These are phyloP conservation scores for Camptogramma bilineatum DNA, from an alignment of 2,888 invertebrate species.

Conservation along the genomic window DNA sequence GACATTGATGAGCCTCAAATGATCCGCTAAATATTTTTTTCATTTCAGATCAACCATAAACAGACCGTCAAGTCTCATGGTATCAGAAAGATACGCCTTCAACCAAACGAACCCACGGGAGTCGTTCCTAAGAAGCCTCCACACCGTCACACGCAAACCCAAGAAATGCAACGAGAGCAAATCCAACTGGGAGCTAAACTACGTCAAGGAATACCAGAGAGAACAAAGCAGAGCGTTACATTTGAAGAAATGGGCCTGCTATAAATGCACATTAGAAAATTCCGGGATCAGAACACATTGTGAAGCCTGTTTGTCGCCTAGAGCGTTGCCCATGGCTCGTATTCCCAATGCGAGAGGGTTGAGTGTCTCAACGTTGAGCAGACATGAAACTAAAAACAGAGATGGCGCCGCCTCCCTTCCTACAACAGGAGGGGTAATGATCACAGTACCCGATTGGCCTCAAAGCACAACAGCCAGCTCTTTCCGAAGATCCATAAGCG, in stretches of 20 bases:
- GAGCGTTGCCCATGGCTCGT: slow-evolving; percentile 72
- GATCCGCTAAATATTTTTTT: too few species aligned
- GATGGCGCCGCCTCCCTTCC: slow-evolving; percentile 78
- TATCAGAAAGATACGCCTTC: slow-evolving; percentile 79
- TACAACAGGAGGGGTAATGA: slow-evolving; percentile 85
- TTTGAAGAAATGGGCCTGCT: slow-evolving; percentile 88
- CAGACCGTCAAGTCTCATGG: slow-evolving; percentile 86
- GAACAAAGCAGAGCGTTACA: slow-evolving; percentile 75
- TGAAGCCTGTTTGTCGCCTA: slow-evolving; percentile 90
- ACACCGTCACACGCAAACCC: slow-evolving; percentile 79
- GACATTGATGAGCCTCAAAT: too few species aligned
- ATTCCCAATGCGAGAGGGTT: slow-evolving; percentile 74
- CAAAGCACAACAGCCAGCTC: slow-evolving; percentile 68
- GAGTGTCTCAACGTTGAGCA: slow-evolving; percentile 77
- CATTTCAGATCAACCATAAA: slow-evolving; percentile 67
- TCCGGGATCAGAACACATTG: slow-evolving; percentile 88
- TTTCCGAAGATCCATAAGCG: slow-evolving; percentile 73
- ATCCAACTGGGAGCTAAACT: slow-evolving; percentile 81
- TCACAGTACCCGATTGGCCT: slow-evolving; percentile 88
- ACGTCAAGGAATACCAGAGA: slow-evolving; percentile 77
- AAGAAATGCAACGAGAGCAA: slow-evolving; percentile 77
- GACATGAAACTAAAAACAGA: slow-evolving; percentile 70
- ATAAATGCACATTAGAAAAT: slow-evolving; percentile 91
- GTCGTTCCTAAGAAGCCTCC: slow-evolving; percentile 75
- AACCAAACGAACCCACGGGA: slow-evolving; percentile 70